Conservation (phyloP, 2,888 invertebrate species). For the Sipha maydis region DNA sequence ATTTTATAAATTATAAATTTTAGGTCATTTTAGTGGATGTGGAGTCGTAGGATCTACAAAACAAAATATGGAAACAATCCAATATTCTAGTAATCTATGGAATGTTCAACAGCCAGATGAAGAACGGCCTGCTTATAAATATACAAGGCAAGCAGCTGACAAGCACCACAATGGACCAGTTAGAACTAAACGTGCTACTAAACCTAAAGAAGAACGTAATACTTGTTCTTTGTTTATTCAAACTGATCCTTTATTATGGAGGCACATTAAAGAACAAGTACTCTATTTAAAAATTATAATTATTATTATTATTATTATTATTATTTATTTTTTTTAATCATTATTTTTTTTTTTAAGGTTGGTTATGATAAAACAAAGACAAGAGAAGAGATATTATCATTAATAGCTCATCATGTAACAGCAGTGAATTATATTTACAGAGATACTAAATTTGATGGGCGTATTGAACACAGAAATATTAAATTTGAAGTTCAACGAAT, state of each 20-base stretch:
- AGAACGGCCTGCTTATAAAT: slow-evolving; percentile 58
- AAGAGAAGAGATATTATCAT: slow-evolving; percentile 93
- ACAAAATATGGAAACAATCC: slow-evolving; percentile 84
- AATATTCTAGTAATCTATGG: slow-evolving; percentile 68
- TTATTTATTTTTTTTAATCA: slow-evolving; percentile 19
- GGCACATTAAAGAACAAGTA: slow-evolving; percentile 88
- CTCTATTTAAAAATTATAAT: slow-evolving; percentile 65
- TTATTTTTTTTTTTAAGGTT: slow-evolving; percentile 69
- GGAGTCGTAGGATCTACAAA: slow-evolving; percentile 63
- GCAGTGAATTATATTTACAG: slow-evolving; percentile 98
- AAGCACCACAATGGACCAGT: slow-evolving; percentile 34
- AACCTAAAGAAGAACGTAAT: slow-evolving; percentile 75
- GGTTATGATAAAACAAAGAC: slow-evolving; percentile 87
- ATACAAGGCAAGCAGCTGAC: slow-evolving; percentile 53
- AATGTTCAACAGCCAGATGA: slow-evolving; percentile 61
- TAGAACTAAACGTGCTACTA: slow-evolving; percentile 70
- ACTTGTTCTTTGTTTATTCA: slow-evolving; percentile 97
- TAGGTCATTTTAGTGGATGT: slow-evolving; percentile 69
- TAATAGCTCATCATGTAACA: slow-evolving; percentile 98
- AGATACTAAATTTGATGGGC: slow-evolving; percentile 93
- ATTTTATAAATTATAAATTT: slow-evolving; percentile 11
- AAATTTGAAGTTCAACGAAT: slow-evolving; percentile 95
- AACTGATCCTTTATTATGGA: slow-evolving; percentile 98
- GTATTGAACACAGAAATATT: slow-evolving; percentile 88
- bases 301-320: no score